phyloP scores from a whole-genome alignment of 2,888 invertebrate species.

The Eristalis pertinax region DNA sequence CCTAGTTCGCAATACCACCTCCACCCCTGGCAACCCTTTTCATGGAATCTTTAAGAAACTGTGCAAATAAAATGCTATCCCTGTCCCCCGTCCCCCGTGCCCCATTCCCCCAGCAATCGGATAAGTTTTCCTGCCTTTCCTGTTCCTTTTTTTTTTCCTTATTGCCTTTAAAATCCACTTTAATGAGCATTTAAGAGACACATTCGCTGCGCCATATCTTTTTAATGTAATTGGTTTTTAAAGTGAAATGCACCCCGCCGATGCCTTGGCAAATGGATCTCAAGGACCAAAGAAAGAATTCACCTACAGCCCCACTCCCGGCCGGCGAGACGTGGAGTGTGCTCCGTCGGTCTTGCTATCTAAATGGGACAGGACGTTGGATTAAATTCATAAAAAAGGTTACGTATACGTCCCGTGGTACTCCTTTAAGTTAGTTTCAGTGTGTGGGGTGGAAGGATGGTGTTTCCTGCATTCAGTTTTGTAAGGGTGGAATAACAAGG shows the following conservation, averaged over 20 bases:
- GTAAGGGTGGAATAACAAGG: neutral
- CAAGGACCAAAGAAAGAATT: conserved; percentile 30
- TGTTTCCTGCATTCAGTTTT: neutral
- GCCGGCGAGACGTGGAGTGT: conserved; percentile 38
- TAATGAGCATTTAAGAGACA: conserved; percentile 80
- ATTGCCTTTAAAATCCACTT: conserved; percentile 78
- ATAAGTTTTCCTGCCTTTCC: conserved; percentile 40
- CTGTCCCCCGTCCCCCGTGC: conserved; percentile 6
- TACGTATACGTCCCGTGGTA: conserved; percentile 58
- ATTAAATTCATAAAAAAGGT: conserved; percentile 69
- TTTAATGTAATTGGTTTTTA: conserved; percentile 72
- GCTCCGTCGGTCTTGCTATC: conserved; percentile 65
- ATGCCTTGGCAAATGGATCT: conserved; percentile 49
- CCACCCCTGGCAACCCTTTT: conserved; percentile 53
- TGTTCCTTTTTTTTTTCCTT: conserved; percentile 25
- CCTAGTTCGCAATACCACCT: neutral
- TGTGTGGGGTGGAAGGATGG: neutral
- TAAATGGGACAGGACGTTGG: conserved; percentile 69
- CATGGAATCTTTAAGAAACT: conserved; percentile 62
- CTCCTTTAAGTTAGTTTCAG: conserved; percentile 54
- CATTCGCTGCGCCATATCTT: conserved; percentile 74
- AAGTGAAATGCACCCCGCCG: conserved; percentile 64
- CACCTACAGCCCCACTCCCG: conserved; percentile 41
- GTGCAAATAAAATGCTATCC: conserved; percentile 58
- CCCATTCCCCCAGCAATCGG: neutral